Base-by-base conservation (phyloP, 2,797 vertebrate species). In the Agapornis canus region DNA sequence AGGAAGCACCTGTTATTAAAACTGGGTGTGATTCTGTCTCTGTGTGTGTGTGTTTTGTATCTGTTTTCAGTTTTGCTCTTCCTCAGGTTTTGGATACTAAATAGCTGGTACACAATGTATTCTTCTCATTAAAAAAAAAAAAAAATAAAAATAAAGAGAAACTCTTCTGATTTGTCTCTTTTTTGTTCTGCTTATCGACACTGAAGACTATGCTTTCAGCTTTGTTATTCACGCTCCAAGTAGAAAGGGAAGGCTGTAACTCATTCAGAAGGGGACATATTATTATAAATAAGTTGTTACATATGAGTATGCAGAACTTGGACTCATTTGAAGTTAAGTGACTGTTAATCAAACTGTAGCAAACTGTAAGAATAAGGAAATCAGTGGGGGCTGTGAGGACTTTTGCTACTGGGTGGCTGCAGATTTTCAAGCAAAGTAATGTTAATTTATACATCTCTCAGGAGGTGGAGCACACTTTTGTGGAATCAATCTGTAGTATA, bases 1-100 rank as follows among this genome's bases (percentile, higher is more conserved):
- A 66, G 70, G 10, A 86, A 35, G 17, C 32, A 81, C 27, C n/a
- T 91, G 48, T 51, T 83, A 63, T 83, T 93, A 92, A 92, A 92
- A 61, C 20, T 71, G 65, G 52, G 39, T 81, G 59, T 92, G 45
- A 35, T 37, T 45, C 39, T 64, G 4, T 47, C 4, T 76, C 14
- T 40, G 4, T 45, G 13, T 10, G 11, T 57, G 2, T 49, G 23
- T 23, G 54, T 14, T 76, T 84, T 56, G 4, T 32, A 70, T 56
- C 40, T 66, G 20, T 40, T 72, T 70, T 52, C 5, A 17, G 6
- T 64, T 82, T 69, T 61, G 13, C 43, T 70, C 5, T 75, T 86
- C 72, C 49, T 59, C 22, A 18, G 2, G 13, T 81, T 75, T 76
- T 22, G 6, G 2, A 6, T 54, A 54, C 64, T 32, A 75, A 88